Percentiles rank a stretch among this genome's conserved stretches.
Evolutionary conservation across 2,888 invertebrate genomes (phyloP).

Genomic region (Drosophila neoperkinsi): DNA sequence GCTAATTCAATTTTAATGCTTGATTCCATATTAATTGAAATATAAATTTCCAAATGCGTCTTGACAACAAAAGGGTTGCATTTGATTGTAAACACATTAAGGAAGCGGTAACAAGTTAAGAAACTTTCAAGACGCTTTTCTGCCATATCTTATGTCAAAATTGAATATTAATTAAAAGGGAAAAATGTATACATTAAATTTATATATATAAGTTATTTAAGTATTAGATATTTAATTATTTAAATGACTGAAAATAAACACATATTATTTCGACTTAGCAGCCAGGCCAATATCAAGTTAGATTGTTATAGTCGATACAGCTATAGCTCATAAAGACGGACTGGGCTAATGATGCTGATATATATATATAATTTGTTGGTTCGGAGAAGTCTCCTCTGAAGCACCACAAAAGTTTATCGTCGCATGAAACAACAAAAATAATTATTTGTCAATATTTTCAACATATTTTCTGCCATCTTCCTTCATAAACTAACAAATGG

Average conservation of each 20-base stretch:
- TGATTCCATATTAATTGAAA: constrained; percentile 85
- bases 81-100: background rate
- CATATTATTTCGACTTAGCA: background rate
- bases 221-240: background rate
- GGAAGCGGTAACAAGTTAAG: background rate
- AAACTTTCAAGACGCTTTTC: background rate
- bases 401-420: background rate
- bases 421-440: background rate
- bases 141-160: background rate
- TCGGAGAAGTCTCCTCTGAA: background rate
- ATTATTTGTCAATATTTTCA: background rate
- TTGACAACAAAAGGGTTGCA: constrained; percentile 11
- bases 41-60: constrained; percentile 37
- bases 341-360: background rate
- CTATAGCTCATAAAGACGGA: background rate
- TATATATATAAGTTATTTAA: background rate
- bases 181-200: background rate
- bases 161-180: background rate
- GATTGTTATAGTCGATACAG: background rate
- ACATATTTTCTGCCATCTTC: background rate
- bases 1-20: constrained; percentile 84
- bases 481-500: background rate
- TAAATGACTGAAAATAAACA: background rate
- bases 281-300: background rate
- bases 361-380: background rate